Evolutionary conservation across 2,797 vertebrate genomes (phyloP), one percentile per base, ranked within the genome.

Genomic region (Dendrocincla fuliginosa): DNA sequence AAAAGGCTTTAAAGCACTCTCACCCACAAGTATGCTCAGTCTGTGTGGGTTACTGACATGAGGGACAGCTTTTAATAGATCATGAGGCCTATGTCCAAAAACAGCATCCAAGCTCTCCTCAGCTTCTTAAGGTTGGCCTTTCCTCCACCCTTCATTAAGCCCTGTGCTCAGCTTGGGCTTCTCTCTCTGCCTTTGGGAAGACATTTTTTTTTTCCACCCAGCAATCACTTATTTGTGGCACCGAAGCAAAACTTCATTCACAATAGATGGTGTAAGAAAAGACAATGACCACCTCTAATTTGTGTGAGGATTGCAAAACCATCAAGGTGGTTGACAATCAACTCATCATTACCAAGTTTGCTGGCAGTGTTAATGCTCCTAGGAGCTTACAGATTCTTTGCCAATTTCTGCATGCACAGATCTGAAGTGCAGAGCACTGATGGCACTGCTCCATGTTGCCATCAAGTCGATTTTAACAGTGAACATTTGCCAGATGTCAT

Each of bases 11-110:
- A 42, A 47, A 84, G 57, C 77, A 74, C 80, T 94, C 80, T 89
- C 86, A 89, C 81, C 86, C 92, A 84, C 92, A 96, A 96, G 64
- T 94, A 95, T 77, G 78, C 50, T 87, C 56, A 90, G 71, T 35
- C 84, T 53, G 9, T 57, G 55, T 90, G 86, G 90, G 74, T 93
- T 94, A 79, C 80, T 60, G 90, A 80, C 90, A 93, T 6, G 22
- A 76, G 55, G 87, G 86, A 82, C 47, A 74, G 75, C 67, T 93
- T 95, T 95, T 82, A 96, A 82, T 84, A 87, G 84, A 90, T 33
- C 0, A 0, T 22, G 27, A 27, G 1, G 85, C 68, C 63, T 49
- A 37, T 27, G 15, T 63, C 56, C 90, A 84, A 79, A 80, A 59
- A 67, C 8, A 18, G 77, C 63, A 46, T 49, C 55, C 0, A 0